phyloP scores from a whole-genome alignment of 2,888 invertebrate species.

The Melanotus villosus region DNA sequence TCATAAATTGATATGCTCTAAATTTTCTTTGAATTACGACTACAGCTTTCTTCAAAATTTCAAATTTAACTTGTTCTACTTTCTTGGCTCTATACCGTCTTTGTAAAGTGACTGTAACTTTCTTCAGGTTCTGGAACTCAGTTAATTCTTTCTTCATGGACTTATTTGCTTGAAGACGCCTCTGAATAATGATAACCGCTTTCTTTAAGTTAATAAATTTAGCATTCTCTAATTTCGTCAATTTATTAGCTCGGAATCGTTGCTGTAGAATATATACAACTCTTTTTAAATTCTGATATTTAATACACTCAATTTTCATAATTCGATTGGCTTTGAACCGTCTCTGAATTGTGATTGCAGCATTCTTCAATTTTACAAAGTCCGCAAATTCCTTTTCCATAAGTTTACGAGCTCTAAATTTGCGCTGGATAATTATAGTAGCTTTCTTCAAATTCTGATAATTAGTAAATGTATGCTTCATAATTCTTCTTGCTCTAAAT shows the following conservation, averaged over 20 bases:
- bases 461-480: slow-evolving; percentile 52
- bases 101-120: slow-evolving; percentile 66
- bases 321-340: slow-evolving; percentile 66
- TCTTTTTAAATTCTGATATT: slow-evolving; percentile 62
- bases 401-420: slow-evolving; percentile 56
- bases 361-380: slow-evolving; percentile 62
- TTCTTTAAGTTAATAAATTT: slow-evolving; percentile 39
- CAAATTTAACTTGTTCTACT: slow-evolving; percentile 59
- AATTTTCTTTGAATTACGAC: slow-evolving; percentile 51
- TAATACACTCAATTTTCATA: slow-evolving; percentile 59
- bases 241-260: slow-evolving; percentile 65
- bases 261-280: slow-evolving; percentile 65
- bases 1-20: slow-evolving; percentile 48
- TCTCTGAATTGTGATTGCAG: slow-evolving; percentile 44
- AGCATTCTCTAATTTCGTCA: slow-evolving; percentile 65
- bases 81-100: slow-evolving; percentile 64
- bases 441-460: slow-evolving; percentile 62
- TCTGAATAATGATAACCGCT: slow-evolving; percentile 54
- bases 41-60: too few species aligned
- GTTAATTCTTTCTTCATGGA: too few species aligned
- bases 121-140: too few species aligned
- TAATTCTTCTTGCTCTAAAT: slow-evolving; percentile 35
- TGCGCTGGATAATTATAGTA: slow-evolving; percentile 41
- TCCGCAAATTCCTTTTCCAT: slow-evolving; percentile 39
- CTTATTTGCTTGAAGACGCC: slow-evolving; percentile 64